Evolutionary conservation across 2,113 vertebrate genomes (phyloP).

Genomic region (Eulemur rufifrons): DNA sequence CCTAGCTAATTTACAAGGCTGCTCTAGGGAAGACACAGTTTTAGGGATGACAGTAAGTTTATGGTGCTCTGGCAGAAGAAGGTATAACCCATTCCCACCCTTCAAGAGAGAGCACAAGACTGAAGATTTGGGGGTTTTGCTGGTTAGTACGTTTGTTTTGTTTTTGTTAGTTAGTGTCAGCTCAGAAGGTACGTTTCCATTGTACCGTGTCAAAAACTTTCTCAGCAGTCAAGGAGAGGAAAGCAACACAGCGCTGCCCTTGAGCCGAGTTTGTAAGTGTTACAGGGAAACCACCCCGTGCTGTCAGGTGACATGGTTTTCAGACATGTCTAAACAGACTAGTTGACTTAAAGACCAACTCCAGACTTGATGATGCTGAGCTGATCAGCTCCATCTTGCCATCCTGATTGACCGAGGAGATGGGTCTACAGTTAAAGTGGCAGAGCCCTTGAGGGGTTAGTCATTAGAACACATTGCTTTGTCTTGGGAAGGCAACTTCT

Average conservation of each 20-base stretch:
- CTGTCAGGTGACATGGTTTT: constrained; percentile 54
- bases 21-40: background rate
- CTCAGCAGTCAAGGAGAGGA: constrained; percentile 54
- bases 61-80: constrained; percentile 2
- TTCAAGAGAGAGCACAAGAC: constrained; percentile 52
- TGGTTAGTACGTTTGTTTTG: constrained; percentile 22
- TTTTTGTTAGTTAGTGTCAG: background rate
- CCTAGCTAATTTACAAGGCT: constrained; percentile 56
- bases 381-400: constrained; percentile 75
- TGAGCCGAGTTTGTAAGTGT: constrained; percentile 39
- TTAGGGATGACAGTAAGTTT: background rate
- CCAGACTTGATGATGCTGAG: constrained; percentile 77
- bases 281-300: constrained; percentile 65
- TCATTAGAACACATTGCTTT: constrained; percentile 74
- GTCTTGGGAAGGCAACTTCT: constrained; percentile 80
- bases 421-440: constrained; percentile 73
- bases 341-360: constrained; percentile 73
- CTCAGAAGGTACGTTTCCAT: constrained; percentile 50
- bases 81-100: constrained; percentile 10
- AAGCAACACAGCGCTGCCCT: constrained; percentile 28
- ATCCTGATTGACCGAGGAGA: constrained; percentile 75
- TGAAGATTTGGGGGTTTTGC: constrained; percentile 20
- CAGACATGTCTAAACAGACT: constrained; percentile 65
- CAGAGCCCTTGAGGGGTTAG: constrained; percentile 66
- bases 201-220: constrained; percentile 63